Conservation (phyloP, 2,797 vertebrate species). For the Enteromius radiatus region DNA sequence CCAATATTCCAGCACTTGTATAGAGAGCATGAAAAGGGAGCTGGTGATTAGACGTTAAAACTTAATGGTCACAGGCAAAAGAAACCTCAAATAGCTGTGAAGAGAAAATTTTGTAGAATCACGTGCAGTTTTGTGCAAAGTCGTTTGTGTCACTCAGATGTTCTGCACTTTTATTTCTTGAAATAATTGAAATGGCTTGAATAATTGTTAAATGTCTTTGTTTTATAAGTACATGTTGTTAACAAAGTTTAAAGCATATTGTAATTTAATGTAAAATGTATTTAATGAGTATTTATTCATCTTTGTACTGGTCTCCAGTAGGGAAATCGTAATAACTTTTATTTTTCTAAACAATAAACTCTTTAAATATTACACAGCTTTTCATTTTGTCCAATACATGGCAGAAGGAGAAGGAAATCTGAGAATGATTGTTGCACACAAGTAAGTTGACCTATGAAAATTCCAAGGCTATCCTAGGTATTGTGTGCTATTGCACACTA, state of each 20-base stretch:
- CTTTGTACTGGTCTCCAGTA: constrained; percentile 14
- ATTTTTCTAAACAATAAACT: constrained; percentile 38
- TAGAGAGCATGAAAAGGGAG: neutral
- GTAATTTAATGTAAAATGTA: constrained; percentile 25
- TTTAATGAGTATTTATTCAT: constrained; percentile 32
- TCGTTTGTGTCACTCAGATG: neutral
- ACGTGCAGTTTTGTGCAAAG: neutral
- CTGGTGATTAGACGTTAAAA: neutral
- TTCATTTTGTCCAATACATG: neutral
- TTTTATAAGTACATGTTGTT: neutral
- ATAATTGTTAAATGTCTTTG: neutral
- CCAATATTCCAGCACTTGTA: neutral
- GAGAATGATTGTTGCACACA: neutral
- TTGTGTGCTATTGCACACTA: neutral
- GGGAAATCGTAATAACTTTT: constrained; percentile 4
- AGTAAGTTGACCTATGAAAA: neutral
- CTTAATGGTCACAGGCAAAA: neutral
- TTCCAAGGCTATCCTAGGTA: too few species aligned
- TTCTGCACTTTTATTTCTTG: constrained; percentile 30
- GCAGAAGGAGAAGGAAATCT: neutral
- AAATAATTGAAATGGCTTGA: neutral
- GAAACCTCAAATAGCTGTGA: neutral
- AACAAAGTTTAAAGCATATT: constrained; percentile 5
- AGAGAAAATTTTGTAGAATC: neutral
- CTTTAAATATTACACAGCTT: constrained; percentile 11